Evolutionary conservation across 2,888 invertebrate species (phyloP).

Genomic region (Steromphala cineraria): DNA sequence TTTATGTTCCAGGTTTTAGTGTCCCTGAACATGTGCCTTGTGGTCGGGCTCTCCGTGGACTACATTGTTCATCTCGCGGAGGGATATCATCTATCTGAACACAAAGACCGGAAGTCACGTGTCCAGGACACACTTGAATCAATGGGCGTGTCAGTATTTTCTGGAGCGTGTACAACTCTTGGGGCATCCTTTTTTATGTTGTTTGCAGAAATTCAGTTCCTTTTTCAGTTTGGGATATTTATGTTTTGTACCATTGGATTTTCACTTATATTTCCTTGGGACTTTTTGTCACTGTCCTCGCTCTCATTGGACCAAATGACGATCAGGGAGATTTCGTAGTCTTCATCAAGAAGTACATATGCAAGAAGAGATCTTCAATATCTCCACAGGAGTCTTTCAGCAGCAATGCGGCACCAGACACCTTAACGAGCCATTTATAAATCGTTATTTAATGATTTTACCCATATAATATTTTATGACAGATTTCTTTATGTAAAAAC

Average conservation of each 20-base stretch:
- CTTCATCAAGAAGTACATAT: conserved; percentile 4
- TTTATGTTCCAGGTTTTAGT: conserved; percentile 45
- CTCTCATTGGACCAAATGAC: conserved; percentile 56
- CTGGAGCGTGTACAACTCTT: conserved; percentile 66
- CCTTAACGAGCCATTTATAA: neutral
- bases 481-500: too few species aligned
- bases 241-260: conserved; percentile 67
- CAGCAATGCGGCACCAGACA: neutral
- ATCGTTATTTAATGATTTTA: neutral
- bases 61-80: conserved; percentile 64
- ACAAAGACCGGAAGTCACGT: conserved; percentile 44
- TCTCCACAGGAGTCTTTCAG: neutral
- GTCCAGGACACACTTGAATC: conserved; percentile 54
- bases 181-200: conserved; percentile 67
- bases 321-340: conserved; percentile 40
- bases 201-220: conserved; percentile 63
- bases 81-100: conserved; percentile 52
- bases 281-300: conserved; percentile 60
- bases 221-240: conserved; percentile 68
- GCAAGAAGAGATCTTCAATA: neutral
- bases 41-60: conserved; percentile 61
- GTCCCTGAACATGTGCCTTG: conserved; percentile 57
- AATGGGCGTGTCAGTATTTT: conserved; percentile 66
- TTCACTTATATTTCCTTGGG: conserved; percentile 62
- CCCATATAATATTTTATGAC: too few species aligned